Evolutionary conservation across 2,797 vertebrate species (phyloP), one percentile per base, ranked within the genome.

Genomic region (Neopelma chrysocephalum): DNA sequence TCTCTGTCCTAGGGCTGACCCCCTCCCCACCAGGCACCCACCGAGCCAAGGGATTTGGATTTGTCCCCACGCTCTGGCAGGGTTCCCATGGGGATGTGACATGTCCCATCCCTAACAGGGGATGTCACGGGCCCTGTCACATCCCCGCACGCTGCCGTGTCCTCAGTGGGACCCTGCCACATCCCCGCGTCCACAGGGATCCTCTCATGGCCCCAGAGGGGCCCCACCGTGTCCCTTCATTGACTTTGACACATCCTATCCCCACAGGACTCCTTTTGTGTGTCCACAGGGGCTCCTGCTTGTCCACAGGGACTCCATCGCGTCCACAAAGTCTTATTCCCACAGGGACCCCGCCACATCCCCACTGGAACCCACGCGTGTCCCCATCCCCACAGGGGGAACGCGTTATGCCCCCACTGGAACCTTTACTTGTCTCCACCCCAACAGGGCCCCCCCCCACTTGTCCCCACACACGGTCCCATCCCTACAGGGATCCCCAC

Each of bases 111-210:
- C 43, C 29, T 6, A 4, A 29, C 36, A 25, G n/a, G 31, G 26
- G 27, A n/a, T 62, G 14, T 12, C 13, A 7, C 2, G 34, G 38
- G 14, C 15, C 10, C 13, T 47, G 51, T 23, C 84, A 29, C 19
- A 7, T 53, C 47, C n/a, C 23, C 57, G 32, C 38, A 20, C 0
- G 0, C n/a, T 45, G 31, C 20, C 23, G 20, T 0, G 0, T 25
- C 53, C 54, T 17, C 76, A 3, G 13, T 2, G 27, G 38, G 15
- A 60, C 61, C 8, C 58, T 16, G 27, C 7, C 29, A 8, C 36
- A 12, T 12, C 32, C 47, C 60, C 16, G 10, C 21, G 23, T 13
- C 66, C 58, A 9, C 69, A 32, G 40, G 14, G 7, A 43, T 40
- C 60, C 25, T 15, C 38, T 20, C 42, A 5, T 1, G 21, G 4